Evolutionary conservation across 2,888 invertebrate genomes (phyloP).

Genomic region (Polyploca ridens): DNA sequence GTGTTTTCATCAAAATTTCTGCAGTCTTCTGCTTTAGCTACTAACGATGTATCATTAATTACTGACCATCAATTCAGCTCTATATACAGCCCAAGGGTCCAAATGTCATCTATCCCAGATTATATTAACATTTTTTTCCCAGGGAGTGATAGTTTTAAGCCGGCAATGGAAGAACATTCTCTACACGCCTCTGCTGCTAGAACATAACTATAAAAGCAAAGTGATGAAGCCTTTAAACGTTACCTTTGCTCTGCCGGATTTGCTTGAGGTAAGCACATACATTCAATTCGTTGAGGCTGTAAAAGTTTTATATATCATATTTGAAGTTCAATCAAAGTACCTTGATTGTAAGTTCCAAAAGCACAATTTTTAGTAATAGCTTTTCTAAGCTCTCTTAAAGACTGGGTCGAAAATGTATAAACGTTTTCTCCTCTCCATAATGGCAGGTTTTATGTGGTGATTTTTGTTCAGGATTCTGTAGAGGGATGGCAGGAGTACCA

Average conservation of each 20-base stretch:
- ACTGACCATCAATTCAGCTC: too few relatives aligned
- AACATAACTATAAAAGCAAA: constrained; percentile 94
- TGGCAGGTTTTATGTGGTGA: not conserved
- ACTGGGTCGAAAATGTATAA: too few relatives aligned
- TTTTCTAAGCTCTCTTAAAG: too few relatives aligned
- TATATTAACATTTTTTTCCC: constrained; percentile 17
- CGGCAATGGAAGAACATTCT: constrained; percentile 98
- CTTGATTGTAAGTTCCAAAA: too few relatives aligned
- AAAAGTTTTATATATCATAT: too few relatives aligned
- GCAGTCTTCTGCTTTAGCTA: too few relatives aligned
- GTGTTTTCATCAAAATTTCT: too few relatives aligned
- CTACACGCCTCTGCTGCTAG: constrained; percentile 95
- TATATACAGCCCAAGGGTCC: too few relatives aligned
- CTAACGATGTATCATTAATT: too few relatives aligned
- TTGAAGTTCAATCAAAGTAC: too few relatives aligned
- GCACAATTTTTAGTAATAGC: too few relatives aligned
- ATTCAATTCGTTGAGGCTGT: too few relatives aligned
- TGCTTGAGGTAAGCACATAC: constrained; percentile 87
- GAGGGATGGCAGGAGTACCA: constrained; percentile 79
- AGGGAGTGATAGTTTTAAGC: constrained; percentile 98
- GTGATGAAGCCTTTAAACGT: constrained; percentile 93
- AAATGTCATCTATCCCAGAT: not conserved
- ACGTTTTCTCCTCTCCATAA: not conserved
- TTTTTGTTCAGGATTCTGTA: constrained; percentile 64
- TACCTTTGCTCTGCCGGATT: constrained; percentile 93